Conservation (phyloP, 2,797 vertebrate genomes). For the Neosilurus mollespiculum region DNA sequence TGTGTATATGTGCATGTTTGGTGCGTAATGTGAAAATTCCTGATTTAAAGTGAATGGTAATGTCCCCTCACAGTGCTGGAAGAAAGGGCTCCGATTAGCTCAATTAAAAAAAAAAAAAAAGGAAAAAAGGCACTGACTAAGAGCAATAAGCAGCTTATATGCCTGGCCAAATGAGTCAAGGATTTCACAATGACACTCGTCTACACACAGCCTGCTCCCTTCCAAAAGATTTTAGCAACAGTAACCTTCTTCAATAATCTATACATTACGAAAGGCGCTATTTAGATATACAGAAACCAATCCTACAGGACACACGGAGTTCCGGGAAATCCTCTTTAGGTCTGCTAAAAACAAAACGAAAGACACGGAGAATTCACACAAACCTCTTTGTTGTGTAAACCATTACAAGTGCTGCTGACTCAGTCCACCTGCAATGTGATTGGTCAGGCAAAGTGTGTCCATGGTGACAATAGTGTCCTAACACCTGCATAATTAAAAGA, state of each 20-base stretch:
- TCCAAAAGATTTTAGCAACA: slow-evolving; percentile 29
- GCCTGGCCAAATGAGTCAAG: slow-evolving; percentile 32
- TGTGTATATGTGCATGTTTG: neutral
- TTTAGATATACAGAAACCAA: slow-evolving; percentile 23
- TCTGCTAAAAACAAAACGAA: slow-evolving; percentile 8
- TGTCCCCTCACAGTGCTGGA: neutral
- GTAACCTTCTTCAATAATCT: slow-evolving; percentile 4
- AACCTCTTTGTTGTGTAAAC: slow-evolving; percentile 41
- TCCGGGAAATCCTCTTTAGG: neutral
- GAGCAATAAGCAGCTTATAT: slow-evolving; percentile 48
- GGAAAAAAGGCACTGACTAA: slow-evolving; percentile 35
- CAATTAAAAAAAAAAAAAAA: slow-evolving; percentile 36
- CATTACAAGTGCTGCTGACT: slow-evolving; percentile 41
- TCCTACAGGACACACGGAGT: neutral
- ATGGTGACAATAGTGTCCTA: slow-evolving; percentile 58
- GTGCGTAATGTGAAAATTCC: slow-evolving; percentile 6
- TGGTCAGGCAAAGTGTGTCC: slow-evolving; percentile 56
- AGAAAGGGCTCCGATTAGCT: neutral
- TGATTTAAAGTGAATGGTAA: slow-evolving; percentile 37
- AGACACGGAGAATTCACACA: neutral
- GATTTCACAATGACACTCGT: slow-evolving; percentile 30
- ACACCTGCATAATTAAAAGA: slow-evolving; percentile 74
- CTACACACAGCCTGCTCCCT: slow-evolving; percentile 20
- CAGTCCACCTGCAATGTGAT: slow-evolving; percentile 60
- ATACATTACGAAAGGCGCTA: neutral